Evolutionary conservation across 53 echinoderm and acorn worm species (phyloP), one percentile per base, ranked within the genome.

Genomic region (Zoroaster sp.): DNA sequence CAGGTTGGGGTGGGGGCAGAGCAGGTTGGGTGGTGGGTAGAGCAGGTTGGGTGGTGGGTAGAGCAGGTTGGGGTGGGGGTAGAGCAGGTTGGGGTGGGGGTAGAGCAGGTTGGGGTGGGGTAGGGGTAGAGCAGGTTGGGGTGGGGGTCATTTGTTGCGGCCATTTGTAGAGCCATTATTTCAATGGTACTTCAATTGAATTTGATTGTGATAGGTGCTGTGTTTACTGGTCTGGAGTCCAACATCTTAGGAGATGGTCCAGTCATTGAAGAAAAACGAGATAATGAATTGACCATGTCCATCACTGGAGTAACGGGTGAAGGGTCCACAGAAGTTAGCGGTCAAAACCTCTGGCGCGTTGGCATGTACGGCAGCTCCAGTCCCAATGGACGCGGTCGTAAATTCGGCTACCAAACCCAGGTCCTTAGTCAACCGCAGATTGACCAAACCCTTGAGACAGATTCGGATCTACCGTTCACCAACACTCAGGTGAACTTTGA

Each of bases 141-240:
- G n/a, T n/a, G n/a, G n/a, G n/a, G n/a, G n/a, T n/a, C n/a, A n/a
- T n/a, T n/a, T n/a, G n/a, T n/a, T n/a, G n/a, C n/a, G n/a, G n/a
- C n/a, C n/a, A n/a, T n/a, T n/a, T n/a, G n/a, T n/a, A n/a, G n/a
- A n/a, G n/a, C n/a, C n/a, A n/a, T n/a, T n/a, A n/a, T n/a, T n/a
- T n/a, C n/a, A n/a, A n/a, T n/a, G n/a, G n/a, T n/a, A n/a, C n/a
- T n/a, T n/a, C n/a, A n/a, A n/a, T n/a, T n/a, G n/a, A n/a, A n/a
- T n/a, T n/a, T n/a, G n/a, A n/a, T 12, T 9, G n/a, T 12, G 20
- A 37, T 71, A 96, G 96, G 89, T 88, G 96, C 96, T 42, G 82
- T 96, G 12, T 96, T 96, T 71, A 94, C 92, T 3, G 92, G 88
- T 43, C 69, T 96, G 79, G 73, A 90, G 43, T 80, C 92, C 5